Evolutionary conservation across 2,797 vertebrate species (phyloP).

Genomic region (Tolypeutes matacus): DNA sequence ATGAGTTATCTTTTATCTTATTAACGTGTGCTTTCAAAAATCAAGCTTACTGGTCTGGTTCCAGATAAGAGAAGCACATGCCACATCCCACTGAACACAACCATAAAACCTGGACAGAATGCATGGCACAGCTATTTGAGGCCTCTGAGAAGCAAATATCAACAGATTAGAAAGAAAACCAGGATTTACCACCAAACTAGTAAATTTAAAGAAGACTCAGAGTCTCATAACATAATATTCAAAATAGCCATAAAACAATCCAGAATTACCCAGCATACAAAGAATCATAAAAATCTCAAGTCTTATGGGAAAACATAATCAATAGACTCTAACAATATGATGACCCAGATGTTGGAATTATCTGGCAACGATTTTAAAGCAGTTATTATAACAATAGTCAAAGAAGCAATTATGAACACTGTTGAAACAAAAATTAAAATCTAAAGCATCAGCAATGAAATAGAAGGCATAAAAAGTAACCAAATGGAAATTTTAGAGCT

Average conservation of each 20-base stretch:
- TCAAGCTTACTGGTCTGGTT: conserved; percentile 21
- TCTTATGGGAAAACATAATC: neutral
- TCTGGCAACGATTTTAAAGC: conserved; percentile 37
- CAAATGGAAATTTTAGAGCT: conserved; percentile 66
- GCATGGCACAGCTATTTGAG: neutral
- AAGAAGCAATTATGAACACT: conserved; percentile 37
- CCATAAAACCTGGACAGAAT: neutral
- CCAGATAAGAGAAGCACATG: neutral
- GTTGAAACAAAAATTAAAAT: conserved; percentile 58
- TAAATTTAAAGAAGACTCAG: conserved; percentile 23
- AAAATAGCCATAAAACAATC: conserved; percentile 19
- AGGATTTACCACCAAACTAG: conserved; percentile 20
- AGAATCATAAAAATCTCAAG: conserved; percentile 18
- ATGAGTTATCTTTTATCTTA: conserved; percentile 48
- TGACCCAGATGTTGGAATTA: conserved; percentile 18
- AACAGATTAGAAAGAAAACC: neutral
- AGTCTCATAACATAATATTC: neutral
- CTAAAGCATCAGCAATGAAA: conserved; percentile 35
- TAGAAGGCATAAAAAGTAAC: neutral
- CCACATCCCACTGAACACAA: neutral
- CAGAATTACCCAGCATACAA: conserved; percentile 17
- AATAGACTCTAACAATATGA: neutral
- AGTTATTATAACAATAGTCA: conserved; percentile 61
- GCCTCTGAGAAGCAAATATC: conserved; percentile 58
- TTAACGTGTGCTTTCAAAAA: conserved; percentile 19